Base-by-base conservation (phyloP, 2,888 invertebrate genomes). In the Allolobophora icterica region DNA sequence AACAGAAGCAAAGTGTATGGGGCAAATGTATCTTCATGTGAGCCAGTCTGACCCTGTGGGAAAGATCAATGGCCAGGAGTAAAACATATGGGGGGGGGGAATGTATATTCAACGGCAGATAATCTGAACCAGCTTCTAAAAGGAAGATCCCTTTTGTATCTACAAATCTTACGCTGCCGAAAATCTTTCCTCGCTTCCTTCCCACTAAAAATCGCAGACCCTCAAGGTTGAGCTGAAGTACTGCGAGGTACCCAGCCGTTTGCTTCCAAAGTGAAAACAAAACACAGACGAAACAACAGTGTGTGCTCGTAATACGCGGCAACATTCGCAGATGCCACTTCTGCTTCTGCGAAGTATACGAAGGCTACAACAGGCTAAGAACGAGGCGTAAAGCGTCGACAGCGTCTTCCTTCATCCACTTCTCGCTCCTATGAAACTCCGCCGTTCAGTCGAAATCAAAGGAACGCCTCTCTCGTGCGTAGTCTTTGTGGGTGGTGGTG, bases 241-340 rank as follows among this genome's bases (percentile, higher is more conserved):
- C n/a, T 71, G 4, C 30, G 8, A 13, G 71, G 71, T 71, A 71
- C 71, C 71, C 21, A n/a, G 71, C 6, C 71, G 71, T 71, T n/a
- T n/a, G 6, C 52, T 71, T 71, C 71, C 71, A n/a, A 71, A n/a
- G 52, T 1, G 1, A 52, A 71, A n/a, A 17, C 24, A 52, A 71
- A 30, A 71, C 5, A n/a, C n/a, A 71, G 71, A 71, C 71, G 5
- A n/a, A 21, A 24, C 52, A 21, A 52, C 71, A n/a, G 71, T 71
- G 52, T n/a, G 17, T 71, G 71, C 71, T 71, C n/a, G 71, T 71
- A 71, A n/a, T 71, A 71, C n/a, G n/a, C 71, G 71, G 71, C n/a
- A n/a, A 71, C 30, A 71, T 71, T 71, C n/a, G 71, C 71, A 24
- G 52, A 52, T n/a, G 30, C 2, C n/a, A 21, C 52, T 21, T 71